Evolutionary conservation across 2,888 invertebrate species (phyloP), one percentile per base, ranked within the genome.

Genomic region (Morpho helenor): DNA sequence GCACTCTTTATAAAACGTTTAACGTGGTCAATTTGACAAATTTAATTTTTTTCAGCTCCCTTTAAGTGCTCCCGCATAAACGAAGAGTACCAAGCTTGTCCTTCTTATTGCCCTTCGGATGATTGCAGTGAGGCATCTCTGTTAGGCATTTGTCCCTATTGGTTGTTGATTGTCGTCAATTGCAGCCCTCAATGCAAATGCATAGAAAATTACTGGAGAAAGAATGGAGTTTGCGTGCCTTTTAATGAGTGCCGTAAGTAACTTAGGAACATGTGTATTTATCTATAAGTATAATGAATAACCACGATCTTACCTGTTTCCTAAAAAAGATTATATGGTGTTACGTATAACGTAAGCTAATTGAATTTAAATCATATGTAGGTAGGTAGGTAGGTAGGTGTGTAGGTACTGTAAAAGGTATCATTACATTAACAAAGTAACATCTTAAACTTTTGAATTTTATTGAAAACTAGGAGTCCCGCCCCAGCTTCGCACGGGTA

Each of bases 181-280:
- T 76, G 76, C 51, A 59, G 16, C 16, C 76, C 75, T 0, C 56
- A 61, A 0, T 76, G 76, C 43, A 63, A 68, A 5, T 76, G 75
- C 43, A 62, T 60, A 16, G 47, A 63, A 9, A 61, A 65, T 0
- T 66, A 68, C 55, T 75, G 70, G 69, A 67, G 71, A 23, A 61
- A 67, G 7, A 51, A 66, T 40, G 71, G 68, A n/a, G 55, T 63
- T 16, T 73, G 73, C 53, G 67, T 73, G 7, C 71, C 73, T 39
- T 70, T 70, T 47, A 50, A 67, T 2, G 51, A 72, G 49, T 73
- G 73, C 56, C 64, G 68, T 70, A 50, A 68, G 68, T 66, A 40
- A 9, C 16, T 7, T 39, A 49, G 10, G 3, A 40, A 7, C 7
- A 9, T 7, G 7, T 6, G 7, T 47, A 7, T 47, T 8, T 47